Evolutionary conservation across 2,797 vertebrate genomes (phyloP).

Genomic region (Cirrhinus mrigala): DNA sequence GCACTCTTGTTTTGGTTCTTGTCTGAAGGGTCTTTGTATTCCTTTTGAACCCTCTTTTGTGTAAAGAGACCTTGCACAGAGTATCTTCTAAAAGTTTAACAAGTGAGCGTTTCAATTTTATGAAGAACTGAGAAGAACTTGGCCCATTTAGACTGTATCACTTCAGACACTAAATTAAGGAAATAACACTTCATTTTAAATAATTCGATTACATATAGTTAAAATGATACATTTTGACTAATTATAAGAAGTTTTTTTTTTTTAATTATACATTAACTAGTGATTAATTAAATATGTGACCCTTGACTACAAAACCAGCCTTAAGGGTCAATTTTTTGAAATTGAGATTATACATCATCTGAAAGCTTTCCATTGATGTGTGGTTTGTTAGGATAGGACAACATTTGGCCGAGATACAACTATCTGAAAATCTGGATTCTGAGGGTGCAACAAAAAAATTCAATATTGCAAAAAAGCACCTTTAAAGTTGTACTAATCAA

Average conservation of each 20-base stretch:
- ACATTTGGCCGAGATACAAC: no score
- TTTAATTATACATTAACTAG: neutral
- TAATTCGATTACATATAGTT: neutral
- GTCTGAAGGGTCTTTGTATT: constrained; percentile 47
- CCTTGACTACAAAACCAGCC: no score
- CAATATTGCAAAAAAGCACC: no score
- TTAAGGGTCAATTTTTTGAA: no score
- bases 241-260: neutral
- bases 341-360: no score
- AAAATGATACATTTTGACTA: neutral
- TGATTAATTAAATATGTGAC: neutral
- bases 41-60: constrained; percentile 23
- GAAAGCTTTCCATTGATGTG: no score
- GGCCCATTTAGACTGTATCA: neutral
- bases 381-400: no score
- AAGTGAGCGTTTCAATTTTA: constrained; percentile 25
- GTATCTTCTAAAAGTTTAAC: constrained; percentile 11
- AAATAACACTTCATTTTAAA: neutral
- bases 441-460: no score
- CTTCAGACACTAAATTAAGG: neutral
- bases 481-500: no score
- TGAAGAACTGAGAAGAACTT: constrained; percentile 1
- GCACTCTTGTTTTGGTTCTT: constrained; percentile 68
- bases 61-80: constrained; percentile 58
- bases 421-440: no score